Evolutionary conservation across 2,888 invertebrate species (phyloP), one percentile per base, ranked within the genome.

Genomic region (Teinopalpus imperialis): DNA sequence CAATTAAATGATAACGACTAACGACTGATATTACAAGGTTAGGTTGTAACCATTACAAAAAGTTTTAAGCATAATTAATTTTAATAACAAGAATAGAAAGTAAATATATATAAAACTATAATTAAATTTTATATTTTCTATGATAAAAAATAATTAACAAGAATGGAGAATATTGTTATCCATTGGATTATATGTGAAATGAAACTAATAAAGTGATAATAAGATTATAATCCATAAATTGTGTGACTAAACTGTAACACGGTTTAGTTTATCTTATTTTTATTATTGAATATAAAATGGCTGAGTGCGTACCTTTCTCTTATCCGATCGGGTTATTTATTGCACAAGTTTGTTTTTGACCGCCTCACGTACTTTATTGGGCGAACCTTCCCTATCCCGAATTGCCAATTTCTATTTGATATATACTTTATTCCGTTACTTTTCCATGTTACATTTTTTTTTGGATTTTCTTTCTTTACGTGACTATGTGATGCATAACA

Each of bases 331-430:
- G 74, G 81, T 85, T 85, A 87, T 87, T 87, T 88, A 88, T 87
- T 75, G 81, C 80, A 73, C 68, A 85, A 86, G 81, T 87, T 87
- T 86, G 85, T 85, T 82, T 82, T 82, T 83, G 86, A 86, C 86
- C 87, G 86, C 80, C 83, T 74, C 87, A 85, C 87, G 87, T 87
- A 83, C 78, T 85, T 82, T 86, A 86, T 85, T 79, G 82, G 83
- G 69, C 73, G 75, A 83, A 82, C 85, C 85, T 81, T 81, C 76
- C 71, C 81, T 70, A 82, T 82, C 74, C 82, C 69, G 81, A 78
- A 86, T 85, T 82, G 82, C 69, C 86, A 85, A 86, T 86, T 81
- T 83, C 81, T 79, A 74, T 85, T 82, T 85, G 82, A 82, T 82
- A 78, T 83, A 80, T 82, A 79, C 74, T 77, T 77, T 76, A 75